These are phyloP conservation scores for Drosophila malerkotliana DNA, from an alignment of 1,140 invertebrate genomes.

Conservation along the genomic window DNA sequence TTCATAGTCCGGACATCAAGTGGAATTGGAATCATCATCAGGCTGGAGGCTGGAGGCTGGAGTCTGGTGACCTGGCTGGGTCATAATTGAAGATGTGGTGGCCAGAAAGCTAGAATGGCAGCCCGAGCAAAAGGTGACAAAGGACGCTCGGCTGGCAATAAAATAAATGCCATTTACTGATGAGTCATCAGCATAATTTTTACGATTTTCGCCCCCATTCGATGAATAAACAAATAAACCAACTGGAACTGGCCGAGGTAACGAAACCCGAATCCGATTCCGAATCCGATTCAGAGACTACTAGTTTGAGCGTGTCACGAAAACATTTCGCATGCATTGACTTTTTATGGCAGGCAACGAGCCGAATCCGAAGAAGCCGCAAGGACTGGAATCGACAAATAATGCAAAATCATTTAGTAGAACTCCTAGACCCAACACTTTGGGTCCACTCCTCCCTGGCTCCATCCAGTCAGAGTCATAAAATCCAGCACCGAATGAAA, in stretches of 20 bases:
- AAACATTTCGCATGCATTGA: slow-evolving; percentile 83
- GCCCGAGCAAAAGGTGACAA: slow-evolving; percentile 54
- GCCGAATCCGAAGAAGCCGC: slow-evolving; percentile 18
- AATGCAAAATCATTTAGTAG: slow-evolving; percentile 83
- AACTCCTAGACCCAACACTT: slow-evolving; percentile 36
- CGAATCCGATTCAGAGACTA: slow-evolving; percentile 31
- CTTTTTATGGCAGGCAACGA: slow-evolving; percentile 70
- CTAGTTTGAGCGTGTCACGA: slow-evolving; percentile 72
- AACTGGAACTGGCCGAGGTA: slow-evolving; percentile 30
- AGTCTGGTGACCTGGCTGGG: slow-evolving; percentile 1
- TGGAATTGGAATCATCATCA: slow-evolving; percentile 57
- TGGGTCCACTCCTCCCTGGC: background rate
- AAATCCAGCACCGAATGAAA: slow-evolving; percentile 77
- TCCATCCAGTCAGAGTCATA: slow-evolving; percentile 58
- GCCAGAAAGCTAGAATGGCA: background rate
- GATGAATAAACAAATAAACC: slow-evolving; percentile 82
- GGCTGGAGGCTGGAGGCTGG: background rate
- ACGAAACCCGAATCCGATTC: slow-evolving; percentile 18
- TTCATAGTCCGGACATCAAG: slow-evolving; percentile 64
- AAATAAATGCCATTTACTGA: slow-evolving; percentile 83
- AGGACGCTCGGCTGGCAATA: slow-evolving; percentile 57
- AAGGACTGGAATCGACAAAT: slow-evolving; percentile 54
- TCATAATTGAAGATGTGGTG: slow-evolving; percentile 57
- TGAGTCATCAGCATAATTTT: slow-evolving; percentile 83
- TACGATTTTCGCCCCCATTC: slow-evolving; percentile 71